phyloP scores from a whole-genome alignment of 1,140 invertebrate species.

The Mizuhopecten yessoensis region DNA sequence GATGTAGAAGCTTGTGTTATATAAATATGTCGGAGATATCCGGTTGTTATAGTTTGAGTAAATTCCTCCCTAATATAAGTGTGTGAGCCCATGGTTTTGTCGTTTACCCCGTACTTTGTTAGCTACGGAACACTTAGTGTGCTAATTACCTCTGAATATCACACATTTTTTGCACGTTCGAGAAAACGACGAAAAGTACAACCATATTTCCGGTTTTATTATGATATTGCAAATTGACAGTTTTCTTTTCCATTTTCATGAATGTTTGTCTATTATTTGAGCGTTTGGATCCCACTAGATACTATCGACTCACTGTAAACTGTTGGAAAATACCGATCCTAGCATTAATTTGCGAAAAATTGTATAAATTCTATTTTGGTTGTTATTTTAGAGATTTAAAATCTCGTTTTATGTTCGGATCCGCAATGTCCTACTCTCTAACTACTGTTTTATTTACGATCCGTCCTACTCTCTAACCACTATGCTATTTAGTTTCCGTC shows the following conservation, averaged over 20 bases:
- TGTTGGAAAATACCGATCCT: too few species aligned
- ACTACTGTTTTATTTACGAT: not conserved
- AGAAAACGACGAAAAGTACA: too few species aligned
- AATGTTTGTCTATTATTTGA: too few species aligned
- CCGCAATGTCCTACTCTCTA: conserved; percentile 1
- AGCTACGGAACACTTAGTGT: not conserved
- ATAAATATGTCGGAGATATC: not conserved
- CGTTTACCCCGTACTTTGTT: not conserved
- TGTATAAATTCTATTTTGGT: too few species aligned
- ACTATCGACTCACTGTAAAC: too few species aligned
- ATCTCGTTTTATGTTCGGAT: too few species aligned
- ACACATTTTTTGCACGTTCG: not conserved
- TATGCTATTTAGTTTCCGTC: not conserved
- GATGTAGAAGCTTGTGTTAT: not conserved
- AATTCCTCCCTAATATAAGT: too few species aligned
- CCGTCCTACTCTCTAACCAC: not conserved
- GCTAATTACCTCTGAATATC: conserved; percentile 27
- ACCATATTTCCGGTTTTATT: not conserved
- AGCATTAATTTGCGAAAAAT: too few species aligned
- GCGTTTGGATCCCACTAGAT: too few species aligned
- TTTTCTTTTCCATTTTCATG: too few species aligned
- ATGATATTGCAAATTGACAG: not conserved
- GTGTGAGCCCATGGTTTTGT: not conserved
- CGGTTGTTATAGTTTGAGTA: not conserved
- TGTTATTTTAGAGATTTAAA: too few species aligned